Percentiles rank a stretch among this genome's conserved stretches.
phyloP scores from a whole-genome alignment of 2,113 vertebrate genomes.

The Oceanites oceanicus region DNA sequence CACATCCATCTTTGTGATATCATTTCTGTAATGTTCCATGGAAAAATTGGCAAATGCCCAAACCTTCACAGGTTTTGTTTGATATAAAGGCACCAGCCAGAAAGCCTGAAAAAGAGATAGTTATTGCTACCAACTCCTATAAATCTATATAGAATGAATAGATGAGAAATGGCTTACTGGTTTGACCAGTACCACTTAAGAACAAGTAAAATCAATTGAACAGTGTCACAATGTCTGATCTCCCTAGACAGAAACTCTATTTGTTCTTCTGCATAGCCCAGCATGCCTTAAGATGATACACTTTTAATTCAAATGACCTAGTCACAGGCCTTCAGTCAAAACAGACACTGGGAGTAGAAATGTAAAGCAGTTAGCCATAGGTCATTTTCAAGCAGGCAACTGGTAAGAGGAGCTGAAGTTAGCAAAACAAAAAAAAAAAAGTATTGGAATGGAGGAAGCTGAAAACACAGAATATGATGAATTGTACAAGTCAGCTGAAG shows the following conservation, averaged over 20 bases:
- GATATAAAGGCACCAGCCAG: not conserved
- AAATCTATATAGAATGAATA: not conserved
- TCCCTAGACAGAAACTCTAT: not conserved
- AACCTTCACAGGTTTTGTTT: not conserved
- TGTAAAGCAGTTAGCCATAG: not conserved
- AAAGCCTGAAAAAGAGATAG: not conserved
- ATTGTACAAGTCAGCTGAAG: not conserved
- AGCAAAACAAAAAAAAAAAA: not conserved
- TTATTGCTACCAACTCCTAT: not conserved
- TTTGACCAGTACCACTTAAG: not conserved
- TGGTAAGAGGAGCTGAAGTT: not conserved
- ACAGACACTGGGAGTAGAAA: not conserved
- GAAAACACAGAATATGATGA: not conserved
- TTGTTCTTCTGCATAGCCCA: not conserved
- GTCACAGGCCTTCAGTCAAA: not conserved
- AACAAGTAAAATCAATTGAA: not conserved
- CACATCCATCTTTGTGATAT: not conserved
- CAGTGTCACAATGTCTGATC: not conserved
- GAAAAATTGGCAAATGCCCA: not conserved
- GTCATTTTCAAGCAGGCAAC: not conserved
- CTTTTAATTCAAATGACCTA: not conserved
- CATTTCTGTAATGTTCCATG: not conserved
- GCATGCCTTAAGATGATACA: not conserved
- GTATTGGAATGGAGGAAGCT: not conserved
- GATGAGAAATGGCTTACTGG: not conserved